These are phyloP conservation scores for Orcinus orca DNA, from an alignment of 2,113 vertebrate genomes.

Conservation along the genomic window DNA sequence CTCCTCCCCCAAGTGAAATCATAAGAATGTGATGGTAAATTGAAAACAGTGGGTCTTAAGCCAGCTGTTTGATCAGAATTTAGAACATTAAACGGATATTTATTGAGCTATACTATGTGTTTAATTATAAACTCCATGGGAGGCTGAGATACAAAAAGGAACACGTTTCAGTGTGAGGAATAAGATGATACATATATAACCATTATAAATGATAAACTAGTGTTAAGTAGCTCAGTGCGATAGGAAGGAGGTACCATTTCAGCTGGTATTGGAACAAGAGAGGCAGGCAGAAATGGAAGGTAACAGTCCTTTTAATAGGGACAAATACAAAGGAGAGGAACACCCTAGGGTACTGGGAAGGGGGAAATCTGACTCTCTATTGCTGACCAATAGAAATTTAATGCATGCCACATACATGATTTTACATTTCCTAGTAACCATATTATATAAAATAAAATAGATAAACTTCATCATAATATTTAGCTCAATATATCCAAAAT, in stretches of 20 bases:
- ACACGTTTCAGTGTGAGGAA: neutral
- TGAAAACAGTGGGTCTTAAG: neutral
- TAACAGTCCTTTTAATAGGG: neutral
- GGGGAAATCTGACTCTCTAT: neutral
- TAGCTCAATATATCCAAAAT: neutral
- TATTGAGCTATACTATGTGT: neutral
- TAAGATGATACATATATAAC: neutral
- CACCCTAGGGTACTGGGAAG: neutral
- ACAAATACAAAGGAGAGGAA: neutral
- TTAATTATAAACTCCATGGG: neutral
- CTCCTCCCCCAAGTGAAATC: neutral
- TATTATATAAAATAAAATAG: neutral
- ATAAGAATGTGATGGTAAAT: neutral
- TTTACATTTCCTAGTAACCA: neutral
- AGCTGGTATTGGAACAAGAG: constrained; percentile 17
- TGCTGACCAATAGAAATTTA: neutral
- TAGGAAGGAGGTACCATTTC: constrained; percentile 30
- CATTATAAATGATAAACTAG: constrained; percentile 44
- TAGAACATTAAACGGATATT: neutral
- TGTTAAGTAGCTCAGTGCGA: neutral
- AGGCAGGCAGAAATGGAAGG: neutral
- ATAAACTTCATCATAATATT: neutral
- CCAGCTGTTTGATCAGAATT: constrained; percentile 26
- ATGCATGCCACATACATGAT: neutral
- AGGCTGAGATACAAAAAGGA: neutral